Conservation (phyloP, 2,797 vertebrate species). For the Hydrophis major region DNA sequence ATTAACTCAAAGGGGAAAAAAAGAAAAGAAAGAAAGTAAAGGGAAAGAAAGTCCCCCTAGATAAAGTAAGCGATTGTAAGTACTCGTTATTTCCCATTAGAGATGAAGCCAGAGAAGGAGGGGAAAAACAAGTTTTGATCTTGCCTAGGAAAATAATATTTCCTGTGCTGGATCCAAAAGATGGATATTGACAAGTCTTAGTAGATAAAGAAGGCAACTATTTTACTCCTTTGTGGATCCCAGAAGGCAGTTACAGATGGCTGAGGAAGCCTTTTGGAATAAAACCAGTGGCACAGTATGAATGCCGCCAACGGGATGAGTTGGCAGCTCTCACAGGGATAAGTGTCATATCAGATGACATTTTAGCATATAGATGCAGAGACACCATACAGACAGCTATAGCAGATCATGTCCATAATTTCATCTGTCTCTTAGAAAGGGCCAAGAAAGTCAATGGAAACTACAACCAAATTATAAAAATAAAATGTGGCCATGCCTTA, state of each 20-base stretch:
- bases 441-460: constrained; percentile 23
- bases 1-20: background rate
- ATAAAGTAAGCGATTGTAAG: constrained; percentile 1
- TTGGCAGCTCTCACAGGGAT: constrained; percentile 35
- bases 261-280: constrained; percentile 42
- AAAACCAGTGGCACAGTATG: constrained; percentile 31
- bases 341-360: constrained; percentile 35
- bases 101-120: background rate
- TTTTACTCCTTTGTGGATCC: constrained; percentile 29
- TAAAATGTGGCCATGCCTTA: background rate
- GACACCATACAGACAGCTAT: constrained; percentile 32
- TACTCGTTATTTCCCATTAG: background rate
- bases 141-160: constrained; percentile 27
- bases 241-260: constrained; percentile 37
- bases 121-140: background rate
- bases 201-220: constrained; percentile 17
- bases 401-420: constrained; percentile 35
- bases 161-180: constrained; percentile 20
- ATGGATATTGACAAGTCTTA: constrained; percentile 27
- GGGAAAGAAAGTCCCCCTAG: background rate
- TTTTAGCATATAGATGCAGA: constrained; percentile 31
- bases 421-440: constrained; percentile 24
- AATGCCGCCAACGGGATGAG: constrained; percentile 27
- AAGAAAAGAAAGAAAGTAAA: background rate
- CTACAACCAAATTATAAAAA: constrained; percentile 9